These are phyloP conservation scores for Pseudopleuronectes americanus DNA, from an alignment of 2,797 vertebrate species.

Conservation along the genomic window DNA sequence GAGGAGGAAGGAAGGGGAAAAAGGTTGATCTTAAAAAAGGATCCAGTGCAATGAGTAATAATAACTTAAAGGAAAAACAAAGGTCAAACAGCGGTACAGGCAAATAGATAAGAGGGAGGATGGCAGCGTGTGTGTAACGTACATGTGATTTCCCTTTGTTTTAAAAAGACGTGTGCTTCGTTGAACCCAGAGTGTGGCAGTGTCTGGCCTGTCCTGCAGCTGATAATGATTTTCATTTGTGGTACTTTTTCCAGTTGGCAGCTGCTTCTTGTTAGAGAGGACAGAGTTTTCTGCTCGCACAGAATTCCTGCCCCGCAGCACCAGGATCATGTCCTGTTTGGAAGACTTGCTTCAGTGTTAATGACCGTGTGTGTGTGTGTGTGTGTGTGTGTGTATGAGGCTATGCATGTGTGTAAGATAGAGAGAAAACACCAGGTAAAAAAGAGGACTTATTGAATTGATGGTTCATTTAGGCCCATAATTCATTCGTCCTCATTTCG, in stretches of 20 bases:
- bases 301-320: slow-evolving; percentile 78
- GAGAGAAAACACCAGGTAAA: slow-evolving; percentile 10
- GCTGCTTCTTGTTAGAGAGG: slow-evolving; percentile 66
- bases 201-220: slow-evolving; percentile 76
- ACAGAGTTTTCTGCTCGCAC: slow-evolving; percentile 41
- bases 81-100: slow-evolving; percentile 49
- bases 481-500: no score
- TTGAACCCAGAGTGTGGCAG: slow-evolving; percentile 55
- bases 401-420: background rate
- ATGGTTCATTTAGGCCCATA: slow-evolving; percentile 74
- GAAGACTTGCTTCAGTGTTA: slow-evolving; percentile 69
- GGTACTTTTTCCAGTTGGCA: slow-evolving; percentile 62
- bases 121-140: slow-evolving; percentile 39
- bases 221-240: slow-evolving; percentile 83
- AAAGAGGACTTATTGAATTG: slow-evolving; percentile 61
- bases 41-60: slow-evolving; percentile 36
- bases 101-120: slow-evolving; percentile 30
- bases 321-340: slow-evolving; percentile 76
- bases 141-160: slow-evolving; percentile 59
- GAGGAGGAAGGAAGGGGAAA: slow-evolving; percentile 1
- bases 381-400: slow-evolving; percentile 3
- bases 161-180: slow-evolving; percentile 57
- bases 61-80: slow-evolving; percentile 34
- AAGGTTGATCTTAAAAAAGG: slow-evolving; percentile 17
- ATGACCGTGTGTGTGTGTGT: slow-evolving; percentile 53